Percentiles rank a stretch among this genome's conserved stretches.
Evolutionary conservation across 2,888 invertebrate genomes (phyloP).

Genomic region (Nebria brevicollis): DNA sequence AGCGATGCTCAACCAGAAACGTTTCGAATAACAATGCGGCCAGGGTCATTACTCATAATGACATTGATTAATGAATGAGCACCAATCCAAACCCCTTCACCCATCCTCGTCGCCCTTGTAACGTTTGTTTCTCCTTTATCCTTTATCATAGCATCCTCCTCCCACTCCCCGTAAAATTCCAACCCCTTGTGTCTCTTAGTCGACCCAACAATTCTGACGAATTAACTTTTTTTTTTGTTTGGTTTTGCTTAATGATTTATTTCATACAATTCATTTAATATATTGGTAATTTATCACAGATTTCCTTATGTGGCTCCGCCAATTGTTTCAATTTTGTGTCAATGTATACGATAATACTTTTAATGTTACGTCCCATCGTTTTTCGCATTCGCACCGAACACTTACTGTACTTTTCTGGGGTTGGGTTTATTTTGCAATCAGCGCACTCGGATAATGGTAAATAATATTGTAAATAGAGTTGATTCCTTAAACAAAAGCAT

Average conservation of each 20-base stretch:
- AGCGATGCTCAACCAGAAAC: constrained; percentile 2
- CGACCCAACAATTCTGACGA: neutral
- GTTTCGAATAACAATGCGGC: constrained; percentile 44
- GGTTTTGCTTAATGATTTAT: neutral
- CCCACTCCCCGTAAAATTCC: neutral
- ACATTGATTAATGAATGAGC: constrained; percentile 41
- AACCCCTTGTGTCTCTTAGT: neutral
- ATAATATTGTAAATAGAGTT: constrained; percentile 8
- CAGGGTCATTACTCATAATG: constrained; percentile 43
- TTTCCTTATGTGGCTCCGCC: neutral
- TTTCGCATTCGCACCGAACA: neutral
- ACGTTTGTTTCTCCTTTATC: neutral
- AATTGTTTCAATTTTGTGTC: neutral
- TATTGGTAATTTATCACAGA: neutral
- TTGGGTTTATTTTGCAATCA: neutral
- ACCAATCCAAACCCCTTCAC: neutral
- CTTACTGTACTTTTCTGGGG: neutral
- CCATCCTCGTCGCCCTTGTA: neutral
- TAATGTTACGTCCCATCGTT: neutral
- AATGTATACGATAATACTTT: neutral
- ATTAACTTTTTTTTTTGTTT: neutral
- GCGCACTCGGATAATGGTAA: constrained; percentile 6
- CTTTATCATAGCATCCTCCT: neutral
- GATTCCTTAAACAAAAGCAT: constrained; percentile 18
- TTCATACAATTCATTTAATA: neutral